Base-by-base conservation (phyloP, 2,797 vertebrate genomes). In the Pterois miles region DNA sequence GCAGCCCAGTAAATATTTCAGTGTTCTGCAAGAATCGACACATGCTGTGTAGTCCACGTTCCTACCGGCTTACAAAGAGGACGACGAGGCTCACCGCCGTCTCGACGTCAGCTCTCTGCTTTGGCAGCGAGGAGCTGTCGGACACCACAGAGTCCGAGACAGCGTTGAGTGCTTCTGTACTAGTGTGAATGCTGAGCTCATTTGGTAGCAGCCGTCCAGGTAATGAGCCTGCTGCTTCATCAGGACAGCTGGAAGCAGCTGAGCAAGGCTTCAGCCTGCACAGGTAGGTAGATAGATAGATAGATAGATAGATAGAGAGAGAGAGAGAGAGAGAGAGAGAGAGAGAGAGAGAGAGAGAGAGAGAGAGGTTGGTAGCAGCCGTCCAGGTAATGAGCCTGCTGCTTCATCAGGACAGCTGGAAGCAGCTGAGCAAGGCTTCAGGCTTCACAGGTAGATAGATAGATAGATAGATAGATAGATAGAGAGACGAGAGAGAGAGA, bases 281-380 rank as follows among this genome's bases (percentile, higher is more conserved):
- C 18, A 63, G 46, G 46, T 48, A 10, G 46, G 10, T 48, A n/a
- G 20, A n/a, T 48, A 8, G 46, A 48, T 48, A n/a, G 20, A 48
- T 48, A 10, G 46, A 48, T 48, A 4, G 43, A 20, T 46, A 3
- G 46, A 48, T 48, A 9, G 46, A 48, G n/a, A 9, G 46, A 48
- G 4, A 7, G 31, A 33, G 4, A 7, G 31, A 33, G 31, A 33
- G 4, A 7, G 31, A 33, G 4, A 7, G 31, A 7, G 4, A 7
- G 31, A 33, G 4, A 7, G 31, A 33, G 4, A 7, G 31, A 33
- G 4, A 7, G 31, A 33, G 4, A 7, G 31, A 33, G 4, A 7
- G 31, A n/a, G n/a, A n/a, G n/a, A n/a, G n/a, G n/a, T 38, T 81
- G 70, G 53, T 76, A 89, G 64, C 78, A 80, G 83, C 75, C 81